phyloP scores from a whole-genome alignment of 2,113 vertebrate genomes.

The Brachionichthys hirsutus region DNA sequence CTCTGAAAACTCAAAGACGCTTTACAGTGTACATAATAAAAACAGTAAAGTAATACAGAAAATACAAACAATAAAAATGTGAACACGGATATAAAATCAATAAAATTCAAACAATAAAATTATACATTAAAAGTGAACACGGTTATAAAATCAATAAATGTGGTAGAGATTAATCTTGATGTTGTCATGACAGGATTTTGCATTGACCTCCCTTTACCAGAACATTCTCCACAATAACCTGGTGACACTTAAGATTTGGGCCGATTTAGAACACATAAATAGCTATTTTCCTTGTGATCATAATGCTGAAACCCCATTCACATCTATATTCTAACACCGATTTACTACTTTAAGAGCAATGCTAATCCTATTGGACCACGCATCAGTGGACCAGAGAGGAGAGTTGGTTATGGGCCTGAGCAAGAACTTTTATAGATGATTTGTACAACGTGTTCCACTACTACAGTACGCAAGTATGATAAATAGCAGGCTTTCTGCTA shows the following conservation, averaged over 20 bases:
- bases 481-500: slow-evolving; percentile 33
- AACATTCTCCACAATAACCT: slow-evolving; percentile 30
- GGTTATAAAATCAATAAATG: no score
- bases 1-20: no score
- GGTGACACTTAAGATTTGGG: slow-evolving; percentile 6
- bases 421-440: slow-evolving; percentile 37
- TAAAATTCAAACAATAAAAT: no score
- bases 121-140: no score
- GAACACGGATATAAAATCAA: no score
- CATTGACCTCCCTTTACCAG: background rate
- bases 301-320: slow-evolving; percentile 33
- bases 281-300: slow-evolving; percentile 17
- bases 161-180: background rate
- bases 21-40: no score
- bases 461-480: slow-evolving; percentile 5
- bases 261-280: slow-evolving; percentile 20
- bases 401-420: slow-evolving; percentile 16
- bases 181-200: background rate
- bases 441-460: slow-evolving; percentile 17
- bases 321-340: slow-evolving; percentile 53
- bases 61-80: no score
- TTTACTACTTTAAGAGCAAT: slow-evolving; percentile 43
- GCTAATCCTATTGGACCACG: slow-evolving; percentile 21
- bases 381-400: slow-evolving; percentile 6
- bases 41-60: no score